Conservation (phyloP, 2,113 vertebrate genomes). For the Sinocyclocheilus rhinocerous region DNA sequence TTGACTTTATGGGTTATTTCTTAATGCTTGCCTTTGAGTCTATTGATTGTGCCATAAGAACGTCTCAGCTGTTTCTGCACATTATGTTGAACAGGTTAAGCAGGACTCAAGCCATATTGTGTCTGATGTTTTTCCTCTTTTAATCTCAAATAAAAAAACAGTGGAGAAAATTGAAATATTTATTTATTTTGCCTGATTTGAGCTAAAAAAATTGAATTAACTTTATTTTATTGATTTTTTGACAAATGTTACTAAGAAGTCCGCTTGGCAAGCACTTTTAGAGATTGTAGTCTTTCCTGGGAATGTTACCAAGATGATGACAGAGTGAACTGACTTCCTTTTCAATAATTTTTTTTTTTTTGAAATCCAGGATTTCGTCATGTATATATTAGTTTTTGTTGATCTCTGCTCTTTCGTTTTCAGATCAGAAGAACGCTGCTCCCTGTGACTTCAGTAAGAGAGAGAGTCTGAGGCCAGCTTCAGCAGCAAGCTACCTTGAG, state of each 20-base stretch:
- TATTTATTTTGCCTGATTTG: too few relatives aligned
- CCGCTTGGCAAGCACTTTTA: too few relatives aligned
- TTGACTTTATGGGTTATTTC: constrained; percentile 44
- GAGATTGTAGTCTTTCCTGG: too few relatives aligned
- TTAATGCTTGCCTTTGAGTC: constrained; percentile 42
- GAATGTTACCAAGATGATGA: too few relatives aligned
- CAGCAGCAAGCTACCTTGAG: constrained; percentile 44
- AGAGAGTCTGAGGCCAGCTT: constrained; percentile 39
- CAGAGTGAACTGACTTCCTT: neutral
- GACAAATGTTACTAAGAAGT: neutral
- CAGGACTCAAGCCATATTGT: neutral
- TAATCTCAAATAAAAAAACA: too few relatives aligned
- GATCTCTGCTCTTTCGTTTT: constrained; percentile 55
- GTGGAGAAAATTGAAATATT: too few relatives aligned
- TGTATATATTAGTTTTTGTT: constrained; percentile 25
- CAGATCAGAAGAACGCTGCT: constrained; percentile 49
- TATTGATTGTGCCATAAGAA: constrained; percentile 12
- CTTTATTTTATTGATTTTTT: neutral
- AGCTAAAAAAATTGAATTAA: too few relatives aligned
- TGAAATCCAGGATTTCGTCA: too few relatives aligned
- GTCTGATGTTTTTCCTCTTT: neutral
- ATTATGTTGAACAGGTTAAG: neutral
- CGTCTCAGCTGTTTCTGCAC: neutral
- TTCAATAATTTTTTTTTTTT: neutral
- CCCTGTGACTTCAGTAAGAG: constrained; percentile 38